Evolutionary conservation across 2,113 vertebrate species (phyloP).

Genomic region (Poicephalus meyeri): DNA sequence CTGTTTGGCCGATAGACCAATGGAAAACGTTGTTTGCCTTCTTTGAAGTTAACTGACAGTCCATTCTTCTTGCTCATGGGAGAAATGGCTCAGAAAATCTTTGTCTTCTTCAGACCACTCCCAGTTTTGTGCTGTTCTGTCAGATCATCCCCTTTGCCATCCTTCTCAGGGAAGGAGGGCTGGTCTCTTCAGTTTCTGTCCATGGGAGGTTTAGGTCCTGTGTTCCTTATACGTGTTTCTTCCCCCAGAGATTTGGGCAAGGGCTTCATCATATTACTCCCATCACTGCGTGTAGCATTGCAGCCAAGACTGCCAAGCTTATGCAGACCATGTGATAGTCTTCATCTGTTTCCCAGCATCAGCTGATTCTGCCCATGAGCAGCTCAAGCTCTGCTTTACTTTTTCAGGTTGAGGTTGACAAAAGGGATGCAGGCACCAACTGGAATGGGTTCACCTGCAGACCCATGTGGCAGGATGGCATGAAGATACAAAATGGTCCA

Average conservation of each 20-base stretch:
- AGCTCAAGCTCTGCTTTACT: not conserved
- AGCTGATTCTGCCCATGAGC: not conserved
- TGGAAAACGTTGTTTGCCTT: not conserved
- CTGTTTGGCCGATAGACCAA: not conserved
- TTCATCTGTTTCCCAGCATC: not conserved
- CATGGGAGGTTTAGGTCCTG: not conserved
- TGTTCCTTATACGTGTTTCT: accelerated
- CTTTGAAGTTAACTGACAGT: not conserved
- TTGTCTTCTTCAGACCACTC: not conserved
- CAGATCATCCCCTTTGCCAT: not conserved
- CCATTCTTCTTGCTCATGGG: not conserved
- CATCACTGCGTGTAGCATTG: accelerated
- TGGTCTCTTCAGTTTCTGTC: not conserved
- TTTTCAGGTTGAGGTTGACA: not conserved
- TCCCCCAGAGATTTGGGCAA: not conserved
- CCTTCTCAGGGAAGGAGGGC: not conserved
- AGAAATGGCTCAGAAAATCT: not conserved
- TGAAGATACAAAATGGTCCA: accelerated
- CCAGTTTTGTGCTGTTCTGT: not conserved
- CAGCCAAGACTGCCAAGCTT: not conserved
- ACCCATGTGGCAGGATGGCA: accelerated
- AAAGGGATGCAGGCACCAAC: not conserved
- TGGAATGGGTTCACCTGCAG: not conserved
- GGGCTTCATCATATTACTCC: accelerated
- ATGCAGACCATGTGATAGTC: accelerated